Base-by-base conservation (phyloP, 35 echinoderm and acorn worm species). In the Stichopus chloronotus region DNA sequence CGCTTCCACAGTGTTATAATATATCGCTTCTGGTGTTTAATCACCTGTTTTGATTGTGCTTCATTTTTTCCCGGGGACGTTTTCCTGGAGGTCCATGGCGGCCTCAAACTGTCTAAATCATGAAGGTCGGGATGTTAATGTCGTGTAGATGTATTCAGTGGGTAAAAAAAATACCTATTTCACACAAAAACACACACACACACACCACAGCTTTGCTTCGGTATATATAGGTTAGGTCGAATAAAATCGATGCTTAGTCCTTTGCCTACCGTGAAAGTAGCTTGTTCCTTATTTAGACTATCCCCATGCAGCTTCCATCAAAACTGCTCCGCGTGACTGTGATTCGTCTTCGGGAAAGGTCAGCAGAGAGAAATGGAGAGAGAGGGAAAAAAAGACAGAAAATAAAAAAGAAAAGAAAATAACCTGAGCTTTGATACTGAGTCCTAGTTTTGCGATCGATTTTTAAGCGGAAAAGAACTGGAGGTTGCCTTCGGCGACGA, bases 371-470 rank as follows among this genome's bases (percentile, higher is more conserved):
- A 43, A 43, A 43, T 43, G 3, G 30, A 43, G 30, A 43, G 30
- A 43, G 30, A 43, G n/a, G n/a, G 30, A 43, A 43, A 43, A 43
- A 3, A 43, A 43, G 30, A 43, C 30, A 43, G 30, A 43, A 43
- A 43, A 43, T 43, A 43, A 43, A 43, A 43, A 43, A 43, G 30
- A 43, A 43, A 43, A 43, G 30, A 43, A 43, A 43, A 78, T 12
- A 78, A 21, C 55, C 57, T 58, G 56, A 85, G 82, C 82, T 58
- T 58, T 58, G 82, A 58, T 85, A 58, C 82, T 85, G 54, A 85
- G 82, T 58, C 82, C 82, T 85, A 85, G 54, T 85, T 85, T 85
- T 25, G 8, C 82, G 82, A 85, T 85, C 82, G 82, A 85, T 85
- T 85, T 85, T 85, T 57, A 74, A 58, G 82, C 82, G 82, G 82